Percentiles rank a stretch among this genome's conserved stretches.
These are phyloP conservation scores for Doryteuthis pealeii DNA, from an alignment of 1,140 invertebrate species.

Conservation along the genomic window DNA sequence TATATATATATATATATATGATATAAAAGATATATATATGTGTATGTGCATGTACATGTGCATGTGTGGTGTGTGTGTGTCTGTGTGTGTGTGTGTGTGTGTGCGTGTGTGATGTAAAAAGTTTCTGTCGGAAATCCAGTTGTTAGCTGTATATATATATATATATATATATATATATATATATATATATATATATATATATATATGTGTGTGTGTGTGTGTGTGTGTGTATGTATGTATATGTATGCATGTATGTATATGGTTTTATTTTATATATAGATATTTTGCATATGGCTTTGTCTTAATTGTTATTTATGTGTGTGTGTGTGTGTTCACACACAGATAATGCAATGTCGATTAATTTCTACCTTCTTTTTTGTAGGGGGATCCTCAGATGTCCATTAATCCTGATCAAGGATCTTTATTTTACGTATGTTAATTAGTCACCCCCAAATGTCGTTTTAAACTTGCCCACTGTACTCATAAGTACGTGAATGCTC, in stretches of 20 bases:
- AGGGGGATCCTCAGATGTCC: not conserved
- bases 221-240: not conserved
- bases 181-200: not conserved
- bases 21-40: too few relatives aligned
- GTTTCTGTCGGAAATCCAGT: too few relatives aligned
- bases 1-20: too few relatives aligned
- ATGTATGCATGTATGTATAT: not conserved
- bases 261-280: too few relatives aligned
- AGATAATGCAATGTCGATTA: not conserved
- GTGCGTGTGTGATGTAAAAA: too few relatives aligned
- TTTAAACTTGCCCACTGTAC: not conserved
- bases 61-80: too few relatives aligned
- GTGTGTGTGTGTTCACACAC: not conserved
- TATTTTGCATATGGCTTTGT: not conserved
- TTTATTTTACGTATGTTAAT: not conserved
- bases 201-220: not conserved
- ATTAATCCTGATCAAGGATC: not conserved
- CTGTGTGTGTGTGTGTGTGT: not conserved
- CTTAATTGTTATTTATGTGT: not conserved
- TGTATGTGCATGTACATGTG: too few relatives aligned
- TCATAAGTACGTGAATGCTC: not conserved
- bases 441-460: not conserved
- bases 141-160: too few relatives aligned
- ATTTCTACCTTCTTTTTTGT: not conserved
- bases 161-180: not conserved